phyloP scores from a whole-genome alignment of 2,113 vertebrate species.

The Orthonyx spaldingii region DNA sequence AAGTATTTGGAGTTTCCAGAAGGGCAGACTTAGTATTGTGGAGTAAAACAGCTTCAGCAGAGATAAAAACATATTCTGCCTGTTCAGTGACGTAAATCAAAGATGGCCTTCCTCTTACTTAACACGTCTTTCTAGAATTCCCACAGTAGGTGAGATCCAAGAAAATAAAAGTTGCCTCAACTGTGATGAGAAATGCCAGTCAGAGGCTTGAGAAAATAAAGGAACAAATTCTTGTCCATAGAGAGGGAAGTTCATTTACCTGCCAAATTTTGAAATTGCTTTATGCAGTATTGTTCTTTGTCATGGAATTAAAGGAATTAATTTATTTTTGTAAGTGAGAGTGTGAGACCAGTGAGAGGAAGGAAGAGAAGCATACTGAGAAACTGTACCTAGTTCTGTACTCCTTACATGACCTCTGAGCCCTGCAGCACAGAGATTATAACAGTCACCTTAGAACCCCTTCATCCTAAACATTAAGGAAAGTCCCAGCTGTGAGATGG shows the following conservation, averaged over 20 bases:
- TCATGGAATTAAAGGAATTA: background rate
- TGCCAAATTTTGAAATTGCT: background rate
- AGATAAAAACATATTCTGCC: background rate
- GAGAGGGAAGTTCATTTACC: background rate
- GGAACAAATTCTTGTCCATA: background rate
- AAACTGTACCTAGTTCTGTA: background rate
- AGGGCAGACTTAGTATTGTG: background rate
- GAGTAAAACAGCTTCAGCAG: background rate
- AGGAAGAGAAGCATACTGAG: background rate
- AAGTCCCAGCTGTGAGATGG: background rate
- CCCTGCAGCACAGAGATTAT: background rate
- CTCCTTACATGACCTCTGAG: background rate
- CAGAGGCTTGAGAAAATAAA: background rate
- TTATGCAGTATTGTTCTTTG: background rate
- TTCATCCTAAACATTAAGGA: background rate
- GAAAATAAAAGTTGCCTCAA: background rate
- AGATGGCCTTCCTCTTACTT: background rate
- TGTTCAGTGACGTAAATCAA: background rate
- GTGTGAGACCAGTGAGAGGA: background rate
- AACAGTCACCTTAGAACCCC: background rate
- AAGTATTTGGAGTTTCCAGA: background rate
- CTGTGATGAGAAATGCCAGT: background rate
- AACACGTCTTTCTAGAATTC: background rate
- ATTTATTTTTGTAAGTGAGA: background rate
- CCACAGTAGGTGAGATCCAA: background rate